A percentile compares a stretch with the other conserved stretches of the same genome.
These are phyloP conservation scores for Amphiprion clarkii DNA, from an alignment of 2,797 vertebrate species.

Conservation along the genomic window DNA sequence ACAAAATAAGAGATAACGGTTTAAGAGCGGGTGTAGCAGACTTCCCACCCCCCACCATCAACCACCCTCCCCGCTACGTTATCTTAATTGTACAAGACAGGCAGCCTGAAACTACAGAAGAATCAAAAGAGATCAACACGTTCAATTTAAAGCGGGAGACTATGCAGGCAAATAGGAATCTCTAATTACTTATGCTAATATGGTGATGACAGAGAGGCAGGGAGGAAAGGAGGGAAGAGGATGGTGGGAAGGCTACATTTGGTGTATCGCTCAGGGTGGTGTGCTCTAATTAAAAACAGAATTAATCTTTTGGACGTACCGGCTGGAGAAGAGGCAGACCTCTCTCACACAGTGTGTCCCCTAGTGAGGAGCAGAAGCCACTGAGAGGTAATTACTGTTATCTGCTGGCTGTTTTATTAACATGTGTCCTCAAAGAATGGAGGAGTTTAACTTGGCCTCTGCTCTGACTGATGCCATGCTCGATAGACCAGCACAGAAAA, in stretches of 20 bases:
- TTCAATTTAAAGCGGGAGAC: constrained; percentile 79
- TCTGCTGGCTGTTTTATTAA: constrained; percentile 86
- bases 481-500: constrained; percentile 77
- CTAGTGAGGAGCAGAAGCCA: constrained; percentile 73
- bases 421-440: constrained; percentile 85
- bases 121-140: constrained; percentile 83
- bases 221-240: constrained; percentile 21
- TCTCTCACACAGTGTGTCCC: constrained; percentile 64
- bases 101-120: constrained; percentile 78
- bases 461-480: constrained; percentile 75
- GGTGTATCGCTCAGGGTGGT: constrained; percentile 77
- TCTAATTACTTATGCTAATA: constrained; percentile 88
- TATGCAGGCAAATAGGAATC: constrained; percentile 78
- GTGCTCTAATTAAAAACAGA: constrained; percentile 85
- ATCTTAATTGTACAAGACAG: constrained; percentile 86
- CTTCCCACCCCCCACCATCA: constrained; percentile 53
- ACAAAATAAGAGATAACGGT: constrained; percentile 72
- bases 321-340: constrained; percentile 73
- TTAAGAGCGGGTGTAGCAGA: constrained; percentile 51
- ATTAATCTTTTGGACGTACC: constrained; percentile 79
- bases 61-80: constrained; percentile 54
- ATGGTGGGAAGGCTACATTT: constrained; percentile 53
- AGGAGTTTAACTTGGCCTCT: constrained; percentile 76
- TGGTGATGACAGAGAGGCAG: constrained; percentile 51
- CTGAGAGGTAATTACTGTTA: constrained; percentile 88